Base-by-base conservation (phyloP, 2,888 invertebrate genomes). In the Stenurella melanura region DNA sequence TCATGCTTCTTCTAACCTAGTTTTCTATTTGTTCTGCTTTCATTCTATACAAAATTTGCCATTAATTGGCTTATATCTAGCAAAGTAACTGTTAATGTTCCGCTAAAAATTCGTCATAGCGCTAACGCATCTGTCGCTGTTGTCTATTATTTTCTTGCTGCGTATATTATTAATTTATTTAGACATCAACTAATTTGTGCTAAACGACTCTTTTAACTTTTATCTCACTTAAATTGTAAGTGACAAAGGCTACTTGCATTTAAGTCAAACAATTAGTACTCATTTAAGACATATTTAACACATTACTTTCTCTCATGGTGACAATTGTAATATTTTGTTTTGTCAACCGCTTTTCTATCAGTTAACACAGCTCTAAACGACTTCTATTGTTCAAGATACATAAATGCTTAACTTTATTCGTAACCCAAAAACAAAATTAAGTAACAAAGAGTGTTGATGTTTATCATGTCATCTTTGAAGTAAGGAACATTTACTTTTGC, bases 101-200 rank as follows among this genome's bases (percentile, higher is more conserved):
- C 42, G 18, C 42, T 64, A 19, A 21, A 42, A 42, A 64, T 42
- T 42, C 42, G 42, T 42, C 42, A 18, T 19, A 19, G 42, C n/a
- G 42, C 19, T 64, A 38, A 42, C 12, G 42, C 64, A 64, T 64
- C 64, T 42, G 64, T 50, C n/a, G 50, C n/a, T 12, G 12, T 50
- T 12, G 3, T 50, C 6, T 2, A 15, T 50, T 42, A 42, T 15
- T 50, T 50, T n/a, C 50, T 6, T 5, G 50, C n/a, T 5, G 50
- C n/a, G n/a, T 50, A 50, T n/a, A 50, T 50, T 50, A n/a, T 17
- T 50, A 50, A 50, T 64, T 64, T 64, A 64, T 64, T 64, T 42
- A 64, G 42, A 64, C 64, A 42, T 11, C 64, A 19, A 64, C 42
- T 64, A 18, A 64, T 64, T 64, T 64, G 42, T 42, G 11, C 34